These are phyloP conservation scores for Melanophora roralis DNA, from an alignment of 2,888 invertebrate genomes.

Conservation along the genomic window DNA sequence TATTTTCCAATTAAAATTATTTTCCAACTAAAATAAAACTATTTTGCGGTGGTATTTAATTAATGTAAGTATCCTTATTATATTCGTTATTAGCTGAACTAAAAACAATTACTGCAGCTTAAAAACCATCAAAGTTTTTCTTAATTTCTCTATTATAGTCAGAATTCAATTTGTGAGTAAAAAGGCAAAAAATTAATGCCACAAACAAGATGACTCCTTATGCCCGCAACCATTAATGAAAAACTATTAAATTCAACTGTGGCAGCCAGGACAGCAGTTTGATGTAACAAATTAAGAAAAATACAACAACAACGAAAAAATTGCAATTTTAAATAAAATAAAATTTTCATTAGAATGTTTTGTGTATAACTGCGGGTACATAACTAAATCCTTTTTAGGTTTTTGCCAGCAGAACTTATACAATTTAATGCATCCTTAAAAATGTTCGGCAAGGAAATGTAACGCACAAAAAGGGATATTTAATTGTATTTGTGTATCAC, in stretches of 20 bases:
- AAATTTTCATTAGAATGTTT: conserved; percentile 58
- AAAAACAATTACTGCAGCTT: conserved; percentile 3
- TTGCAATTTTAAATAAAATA: conserved; percentile 41
- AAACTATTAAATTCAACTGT: conserved; percentile 62
- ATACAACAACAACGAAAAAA: background rate
- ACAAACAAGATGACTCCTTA: background rate
- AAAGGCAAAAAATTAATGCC: background rate
- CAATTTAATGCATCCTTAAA: conserved; percentile 34
- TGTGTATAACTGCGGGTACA: conserved; percentile 7
- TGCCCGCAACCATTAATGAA: conserved; percentile 12
- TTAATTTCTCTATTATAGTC: conserved; percentile 45
- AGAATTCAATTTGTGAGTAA: conserved; percentile 42
- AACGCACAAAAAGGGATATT: conserved; percentile 13
- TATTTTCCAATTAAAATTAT: conserved; percentile 32
- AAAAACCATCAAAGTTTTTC: conserved; percentile 1
- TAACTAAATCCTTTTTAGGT: conserved; percentile 11
- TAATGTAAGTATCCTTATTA: conserved; percentile 47
- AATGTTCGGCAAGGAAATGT: background rate
- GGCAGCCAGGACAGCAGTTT: conserved; percentile 23
- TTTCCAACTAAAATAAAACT: conserved; percentile 24
- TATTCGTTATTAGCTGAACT: conserved; percentile 15
- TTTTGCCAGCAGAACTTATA: conserved; percentile 6
- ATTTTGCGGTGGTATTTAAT: conserved; percentile 43
- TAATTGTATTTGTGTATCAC: conserved; percentile 19
- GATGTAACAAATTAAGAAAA: background rate